Base-by-base conservation (phyloP, 1,140 invertebrate genomes). In the Gonioctena quinquepunctata region DNA sequence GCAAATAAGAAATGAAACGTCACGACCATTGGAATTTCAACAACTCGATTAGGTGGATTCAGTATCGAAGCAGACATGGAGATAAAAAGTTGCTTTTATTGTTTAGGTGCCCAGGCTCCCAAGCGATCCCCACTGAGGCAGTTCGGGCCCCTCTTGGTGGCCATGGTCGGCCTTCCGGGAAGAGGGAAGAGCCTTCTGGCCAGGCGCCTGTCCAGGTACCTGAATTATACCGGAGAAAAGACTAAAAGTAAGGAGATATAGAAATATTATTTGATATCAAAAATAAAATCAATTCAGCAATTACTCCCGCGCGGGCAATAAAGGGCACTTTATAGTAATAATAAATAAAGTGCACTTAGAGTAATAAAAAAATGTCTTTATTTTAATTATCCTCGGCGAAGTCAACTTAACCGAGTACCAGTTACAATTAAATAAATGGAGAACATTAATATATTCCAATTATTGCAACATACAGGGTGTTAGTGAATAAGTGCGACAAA, bases 101-200 rank as follows among this genome's bases (percentile, higher is more conserved):
- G 26, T 80, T 84, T 84, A 84, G 75, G 82, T 82, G 59, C 82
- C 82, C 78, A 84, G 74, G 77, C 82, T 72, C 63, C 70, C 42
- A 76, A 72, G 77, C 87, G 71, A 82, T 74, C 86, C 76, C 76
- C 84, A 13, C 21, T 81, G 56, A 82, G 85, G 2, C 90, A 90
- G 78, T 91, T 91, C 74, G 88, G 89, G 11, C 92, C 92, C 1
- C 86, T 94, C 68, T 89, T 98, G 16, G 94, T 98, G 70, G 93
- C 92, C 1, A 91, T 95, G 86, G 95, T 96, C 18, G 96, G 96
- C 27, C 85, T 98, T 65, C 96, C 96, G 6, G 96, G 95, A 2
- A 86, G 94, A 22, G 94, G 93, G 56, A 98, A 98, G 85, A 97
- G 94, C 22, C 93, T 96, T 80, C 90, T 97, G 67, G 93, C 94